A percentile compares a stretch with the other conserved stretches of the same genome.
phyloP scores from a whole-genome alignment of 2,888 invertebrate species.

The Philopedon plagiatum region DNA sequence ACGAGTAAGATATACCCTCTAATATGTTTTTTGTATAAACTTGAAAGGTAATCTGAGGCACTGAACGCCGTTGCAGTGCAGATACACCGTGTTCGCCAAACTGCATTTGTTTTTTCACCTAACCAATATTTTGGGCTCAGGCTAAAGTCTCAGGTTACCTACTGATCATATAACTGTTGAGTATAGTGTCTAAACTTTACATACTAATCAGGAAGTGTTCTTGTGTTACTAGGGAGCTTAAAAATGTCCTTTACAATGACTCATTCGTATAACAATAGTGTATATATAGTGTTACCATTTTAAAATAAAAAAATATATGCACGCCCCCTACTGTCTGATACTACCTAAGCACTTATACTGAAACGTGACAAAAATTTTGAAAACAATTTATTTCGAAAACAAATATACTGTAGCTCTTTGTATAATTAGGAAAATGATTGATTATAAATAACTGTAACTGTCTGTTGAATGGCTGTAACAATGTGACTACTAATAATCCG shows the following conservation, averaged over 20 bases:
- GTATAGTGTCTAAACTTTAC: neutral
- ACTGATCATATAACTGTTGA: neutral
- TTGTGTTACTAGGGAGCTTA: neutral
- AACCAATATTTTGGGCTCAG: neutral
- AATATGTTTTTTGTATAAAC: neutral
- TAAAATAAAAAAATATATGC: no score
- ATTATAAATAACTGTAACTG: constrained; percentile 4
- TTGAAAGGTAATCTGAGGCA: constrained; percentile 9
- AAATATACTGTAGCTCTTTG: constrained; percentile 14
- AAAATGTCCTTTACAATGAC: neutral
- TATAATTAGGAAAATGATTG: constrained; percentile 5
- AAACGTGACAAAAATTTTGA: neutral
- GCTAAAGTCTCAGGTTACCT: neutral
- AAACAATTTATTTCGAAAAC: neutral
- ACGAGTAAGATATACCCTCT: constrained; percentile 20
- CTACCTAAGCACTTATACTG: neutral
- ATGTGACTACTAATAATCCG: constrained; percentile 18
- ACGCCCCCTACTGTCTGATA: no score
- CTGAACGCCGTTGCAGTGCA: neutral
- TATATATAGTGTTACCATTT: no score
- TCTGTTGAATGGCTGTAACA: constrained; percentile 19
- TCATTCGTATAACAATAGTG: no score
- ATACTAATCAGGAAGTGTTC: constrained; percentile 7
- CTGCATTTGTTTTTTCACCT: neutral
- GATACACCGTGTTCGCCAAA: neutral